Evolutionary conservation across 2,113 vertebrate species (phyloP).

Genomic region (Aegithalos caudatus): DNA sequence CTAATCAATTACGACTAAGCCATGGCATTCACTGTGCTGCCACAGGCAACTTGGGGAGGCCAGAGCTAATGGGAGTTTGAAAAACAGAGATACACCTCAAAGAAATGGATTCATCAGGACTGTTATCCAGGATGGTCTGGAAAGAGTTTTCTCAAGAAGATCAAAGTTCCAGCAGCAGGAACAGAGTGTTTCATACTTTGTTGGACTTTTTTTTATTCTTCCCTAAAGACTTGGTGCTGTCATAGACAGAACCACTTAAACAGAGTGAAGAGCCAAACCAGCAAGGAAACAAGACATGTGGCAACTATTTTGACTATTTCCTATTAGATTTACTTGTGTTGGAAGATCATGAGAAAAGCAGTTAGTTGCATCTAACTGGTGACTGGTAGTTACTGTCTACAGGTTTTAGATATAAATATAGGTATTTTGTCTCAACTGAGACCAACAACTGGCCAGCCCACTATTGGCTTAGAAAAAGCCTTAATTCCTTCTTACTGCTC

Average conservation of each 20-base stretch:
- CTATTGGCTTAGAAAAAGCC: neutral
- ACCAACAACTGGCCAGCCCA: neutral
- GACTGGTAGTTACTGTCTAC: neutral
- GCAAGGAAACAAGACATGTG: neutral
- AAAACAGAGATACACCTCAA: neutral
- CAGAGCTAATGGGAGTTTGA: neutral
- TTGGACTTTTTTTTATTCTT: neutral
- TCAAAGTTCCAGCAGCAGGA: neutral
- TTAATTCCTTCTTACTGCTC: neutral
- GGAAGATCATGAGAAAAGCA: neutral
- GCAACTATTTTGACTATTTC: neutral
- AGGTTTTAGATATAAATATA: neutral
- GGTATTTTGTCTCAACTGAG: neutral
- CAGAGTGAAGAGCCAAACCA: neutral
- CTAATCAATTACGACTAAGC: accelerated
- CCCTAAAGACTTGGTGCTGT: neutral
- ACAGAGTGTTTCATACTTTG: neutral
- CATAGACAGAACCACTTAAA: neutral
- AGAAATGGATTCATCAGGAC: neutral
- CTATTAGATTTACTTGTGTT: neutral
- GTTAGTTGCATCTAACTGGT: neutral
- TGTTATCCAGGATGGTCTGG: neutral
- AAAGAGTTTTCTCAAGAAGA: neutral
- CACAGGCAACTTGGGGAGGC: neutral
- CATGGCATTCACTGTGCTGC: neutral